Percentiles rank a stretch among this genome's conserved stretches.
Conservation (phyloP, 2,113 vertebrate species). For the Hypocryptadius cinnamomeus region DNA sequence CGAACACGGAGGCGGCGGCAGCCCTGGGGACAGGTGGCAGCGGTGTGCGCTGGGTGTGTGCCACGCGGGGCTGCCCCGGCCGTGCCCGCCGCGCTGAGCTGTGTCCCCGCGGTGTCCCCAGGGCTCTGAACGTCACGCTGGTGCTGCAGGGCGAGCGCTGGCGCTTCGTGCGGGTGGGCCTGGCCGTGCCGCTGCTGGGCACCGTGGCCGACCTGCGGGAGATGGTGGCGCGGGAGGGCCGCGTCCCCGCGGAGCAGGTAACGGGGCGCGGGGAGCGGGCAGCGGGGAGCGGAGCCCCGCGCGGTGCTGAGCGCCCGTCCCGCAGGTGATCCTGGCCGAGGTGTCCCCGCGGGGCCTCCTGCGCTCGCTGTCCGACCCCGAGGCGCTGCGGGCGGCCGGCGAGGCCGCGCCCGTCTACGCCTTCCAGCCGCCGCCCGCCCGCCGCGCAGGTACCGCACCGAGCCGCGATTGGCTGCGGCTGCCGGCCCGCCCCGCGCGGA, state of each 20-base stretch:
- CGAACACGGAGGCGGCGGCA: fast-evolving
- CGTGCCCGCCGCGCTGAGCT: not conserved
- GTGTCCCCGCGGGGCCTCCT: constrained; percentile 82
- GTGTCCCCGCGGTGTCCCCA: constrained; percentile 37
- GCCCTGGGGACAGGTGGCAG: fast-evolving
- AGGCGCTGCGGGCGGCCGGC: constrained; percentile 78
- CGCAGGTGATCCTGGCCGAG: constrained; percentile 86
- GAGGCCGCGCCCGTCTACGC: constrained; percentile 84
- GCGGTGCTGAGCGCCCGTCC: not conserved
- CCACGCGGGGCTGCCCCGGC: not conserved
- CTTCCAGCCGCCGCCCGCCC: constrained; percentile 61
- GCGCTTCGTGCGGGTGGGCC: constrained; percentile 81
- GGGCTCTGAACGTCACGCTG: constrained; percentile 84
- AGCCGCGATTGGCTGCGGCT: fast-evolving
- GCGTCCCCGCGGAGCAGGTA: constrained; percentile 81
- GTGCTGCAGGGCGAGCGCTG: constrained; percentile 81
- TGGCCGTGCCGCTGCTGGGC: constrained; percentile 84
- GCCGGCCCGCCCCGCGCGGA: fast-evolving
- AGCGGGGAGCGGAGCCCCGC: too few relatives aligned
- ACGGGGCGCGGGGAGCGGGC: too few relatives aligned
- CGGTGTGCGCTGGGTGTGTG: fast-evolving
- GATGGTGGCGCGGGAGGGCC: constrained; percentile 85
- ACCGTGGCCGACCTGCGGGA: constrained; percentile 78
- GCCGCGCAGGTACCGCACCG: constrained; percentile 65
- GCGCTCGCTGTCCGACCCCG: constrained; percentile 84